phyloP scores from a whole-genome alignment of 2,888 invertebrate species.

The Lutraria lutraria region DNA sequence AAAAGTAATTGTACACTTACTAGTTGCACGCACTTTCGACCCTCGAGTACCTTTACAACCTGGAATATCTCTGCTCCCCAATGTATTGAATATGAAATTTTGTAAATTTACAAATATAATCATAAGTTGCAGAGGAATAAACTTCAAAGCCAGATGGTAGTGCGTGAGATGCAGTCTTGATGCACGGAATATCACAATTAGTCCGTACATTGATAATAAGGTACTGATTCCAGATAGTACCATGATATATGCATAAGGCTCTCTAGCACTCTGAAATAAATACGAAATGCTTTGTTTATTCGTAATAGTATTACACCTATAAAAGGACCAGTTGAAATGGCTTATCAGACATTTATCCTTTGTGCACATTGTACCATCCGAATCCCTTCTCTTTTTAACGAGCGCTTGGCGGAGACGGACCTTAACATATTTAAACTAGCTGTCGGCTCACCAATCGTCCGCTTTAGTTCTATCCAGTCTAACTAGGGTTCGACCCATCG shows the following conservation, averaged over 20 bases:
- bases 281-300: too few relatives aligned
- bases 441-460: too few relatives aligned
- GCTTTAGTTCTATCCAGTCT: too few relatives aligned
- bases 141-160: constrained; percentile 61
- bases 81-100: constrained; percentile 53
- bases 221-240: constrained; percentile 65
- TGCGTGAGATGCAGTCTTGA: constrained; percentile 50
- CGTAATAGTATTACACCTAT: too few relatives aligned
- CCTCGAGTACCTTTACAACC: constrained; percentile 62
- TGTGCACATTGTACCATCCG: too few relatives aligned
- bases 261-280: constrained; percentile 26
- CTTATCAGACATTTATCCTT: too few relatives aligned
- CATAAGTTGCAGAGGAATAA: constrained; percentile 62
- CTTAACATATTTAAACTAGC: too few relatives aligned
- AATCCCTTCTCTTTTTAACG: too few relatives aligned
- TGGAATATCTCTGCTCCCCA: constrained; percentile 62
- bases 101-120: constrained; percentile 68
- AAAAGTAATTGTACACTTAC: constrained; percentile 53
- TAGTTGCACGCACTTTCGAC: constrained; percentile 61
- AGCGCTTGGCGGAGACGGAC: too few relatives aligned
- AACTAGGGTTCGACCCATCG: too few relatives aligned
- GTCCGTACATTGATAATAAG: constrained; percentile 67
- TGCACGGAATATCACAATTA: constrained; percentile 65
- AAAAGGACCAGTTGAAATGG: too few relatives aligned
- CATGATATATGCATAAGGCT: constrained; percentile 57